These are phyloP conservation scores for Stegophylla sp. DNA, from an alignment of 2,888 invertebrate genomes.

Conservation along the genomic window DNA sequence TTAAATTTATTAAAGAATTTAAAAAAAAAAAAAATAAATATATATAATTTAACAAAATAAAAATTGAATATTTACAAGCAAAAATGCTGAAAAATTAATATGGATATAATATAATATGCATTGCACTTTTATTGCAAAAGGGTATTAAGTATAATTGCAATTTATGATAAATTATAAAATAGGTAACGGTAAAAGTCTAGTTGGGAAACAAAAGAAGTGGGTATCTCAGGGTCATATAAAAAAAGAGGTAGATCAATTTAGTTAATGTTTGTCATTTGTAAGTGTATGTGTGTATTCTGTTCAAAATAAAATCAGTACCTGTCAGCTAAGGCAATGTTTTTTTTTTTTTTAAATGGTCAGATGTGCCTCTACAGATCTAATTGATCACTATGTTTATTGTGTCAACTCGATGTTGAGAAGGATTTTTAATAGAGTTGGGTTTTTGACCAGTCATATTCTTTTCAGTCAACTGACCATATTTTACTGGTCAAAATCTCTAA, in stretches of 20 bases:
- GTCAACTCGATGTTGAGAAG: too few relatives aligned
- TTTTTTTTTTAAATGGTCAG: too few relatives aligned
- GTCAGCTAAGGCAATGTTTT: too few relatives aligned
- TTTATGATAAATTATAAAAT: conserved; percentile 41
- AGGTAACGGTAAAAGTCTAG: conserved; percentile 54
- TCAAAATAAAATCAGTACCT: too few relatives aligned
- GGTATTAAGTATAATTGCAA: conserved; percentile 50
- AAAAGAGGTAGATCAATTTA: conserved; percentile 55
- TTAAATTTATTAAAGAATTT: conserved; percentile 27
- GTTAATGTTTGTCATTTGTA: conserved; percentile 27
- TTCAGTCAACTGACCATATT: too few relatives aligned
- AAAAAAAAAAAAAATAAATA: conserved; percentile 25
- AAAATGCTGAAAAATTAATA: conserved; percentile 42
- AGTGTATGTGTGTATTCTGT: conserved; percentile 4
- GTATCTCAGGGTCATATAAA: conserved; percentile 49
- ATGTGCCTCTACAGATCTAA: too few relatives aligned
- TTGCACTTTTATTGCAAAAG: conserved; percentile 57
- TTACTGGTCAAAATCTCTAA: too few relatives aligned
- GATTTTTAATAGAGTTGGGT: too few relatives aligned
- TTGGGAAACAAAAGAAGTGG: conserved; percentile 27
- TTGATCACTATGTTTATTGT: too few relatives aligned
- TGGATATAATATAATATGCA: conserved; percentile 45
- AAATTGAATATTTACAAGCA: conserved; percentile 52
- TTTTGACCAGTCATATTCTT: too few relatives aligned
- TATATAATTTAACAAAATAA: conserved; percentile 53